Evolutionary conservation across 2,797 vertebrate genomes (phyloP).

Genomic region (Tachyglossus aculeatus): DNA sequence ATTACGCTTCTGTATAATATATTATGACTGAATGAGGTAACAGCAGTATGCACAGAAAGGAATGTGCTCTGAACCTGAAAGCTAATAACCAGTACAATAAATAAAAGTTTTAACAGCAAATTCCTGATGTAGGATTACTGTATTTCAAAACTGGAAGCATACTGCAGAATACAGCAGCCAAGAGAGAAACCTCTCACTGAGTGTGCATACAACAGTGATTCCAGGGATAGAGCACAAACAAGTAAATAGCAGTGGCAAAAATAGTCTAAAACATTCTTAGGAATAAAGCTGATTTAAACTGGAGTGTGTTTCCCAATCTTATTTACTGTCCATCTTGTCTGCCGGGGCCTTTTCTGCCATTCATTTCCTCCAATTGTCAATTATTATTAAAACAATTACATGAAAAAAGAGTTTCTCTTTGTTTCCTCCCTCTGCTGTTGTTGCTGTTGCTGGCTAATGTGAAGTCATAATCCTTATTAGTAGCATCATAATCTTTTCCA

Average conservation of each 20-base stretch:
- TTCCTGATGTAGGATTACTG: neutral
- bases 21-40: no score
- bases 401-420: slow-evolving; percentile 40
- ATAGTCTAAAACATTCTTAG: neutral
- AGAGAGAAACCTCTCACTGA: slow-evolving; percentile 19
- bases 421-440: slow-evolving; percentile 59
- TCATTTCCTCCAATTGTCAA: slow-evolving; percentile 67
- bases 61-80: neutral
- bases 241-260: slow-evolving; percentile 35
- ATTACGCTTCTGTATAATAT: no score
- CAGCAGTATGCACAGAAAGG: neutral
- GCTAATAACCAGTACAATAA: neutral
- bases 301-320: slow-evolving; percentile 22
- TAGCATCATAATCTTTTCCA: slow-evolving; percentile 52
- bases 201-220: slow-evolving; percentile 28
- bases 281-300: neutral
- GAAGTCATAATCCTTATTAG: slow-evolving; percentile 48
- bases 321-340: slow-evolving; percentile 56
- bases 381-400: slow-evolving; percentile 63
- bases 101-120: neutral
- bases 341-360: slow-evolving; percentile 56
- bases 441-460: slow-evolving; percentile 45
- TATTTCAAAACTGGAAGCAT: slow-evolving; percentile 30
- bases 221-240: slow-evolving; percentile 11
- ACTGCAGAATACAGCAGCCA: slow-evolving; percentile 4